Evolutionary conservation across 2,797 vertebrate species (phyloP).

Genomic region (Emys orbicularis): DNA sequence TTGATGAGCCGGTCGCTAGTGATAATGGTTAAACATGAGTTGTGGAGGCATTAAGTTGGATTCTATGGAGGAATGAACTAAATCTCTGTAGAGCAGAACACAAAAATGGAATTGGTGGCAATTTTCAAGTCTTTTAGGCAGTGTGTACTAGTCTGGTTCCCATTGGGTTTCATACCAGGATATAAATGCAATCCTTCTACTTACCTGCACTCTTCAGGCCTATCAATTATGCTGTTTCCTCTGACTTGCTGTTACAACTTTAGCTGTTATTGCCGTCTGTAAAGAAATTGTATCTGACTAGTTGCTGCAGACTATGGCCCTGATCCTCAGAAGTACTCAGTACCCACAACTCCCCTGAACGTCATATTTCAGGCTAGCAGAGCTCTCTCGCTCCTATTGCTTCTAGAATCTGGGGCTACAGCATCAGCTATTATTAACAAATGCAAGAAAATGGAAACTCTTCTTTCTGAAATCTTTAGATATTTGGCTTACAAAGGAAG

Average conservation of each 20-base stretch:
- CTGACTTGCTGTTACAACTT: slow-evolving; percentile 16
- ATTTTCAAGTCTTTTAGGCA: slow-evolving; percentile 73
- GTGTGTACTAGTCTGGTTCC: slow-evolving; percentile 54
- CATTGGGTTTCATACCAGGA: slow-evolving; percentile 68
- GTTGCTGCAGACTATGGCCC: background rate
- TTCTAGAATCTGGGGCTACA: slow-evolving; percentile 41
- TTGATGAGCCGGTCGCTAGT: slow-evolving; percentile 43
- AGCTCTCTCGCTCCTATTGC: background rate
- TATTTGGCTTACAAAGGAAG: background rate
- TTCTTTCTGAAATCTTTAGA: background rate
- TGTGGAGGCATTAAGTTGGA: slow-evolving; percentile 71
- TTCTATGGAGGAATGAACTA: slow-evolving; percentile 59
- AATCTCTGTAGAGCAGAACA: slow-evolving; percentile 65
- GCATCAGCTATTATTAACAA: slow-evolving; percentile 7
- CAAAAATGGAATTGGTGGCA: slow-evolving; percentile 69
- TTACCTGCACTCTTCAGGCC: slow-evolving; percentile 69
- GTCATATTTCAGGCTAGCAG: background rate
- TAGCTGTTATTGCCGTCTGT: slow-evolving; percentile 54
- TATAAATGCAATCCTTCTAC: slow-evolving; percentile 67
- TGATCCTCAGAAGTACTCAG: background rate
- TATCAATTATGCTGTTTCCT: slow-evolving; percentile 79
- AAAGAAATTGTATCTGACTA: background rate
- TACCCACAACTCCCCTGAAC: background rate
- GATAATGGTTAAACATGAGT: slow-evolving; percentile 80
- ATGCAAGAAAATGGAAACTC: background rate